phyloP scores from a whole-genome alignment of 2,888 invertebrate genomes.

The Agriopis aurantiaria region DNA sequence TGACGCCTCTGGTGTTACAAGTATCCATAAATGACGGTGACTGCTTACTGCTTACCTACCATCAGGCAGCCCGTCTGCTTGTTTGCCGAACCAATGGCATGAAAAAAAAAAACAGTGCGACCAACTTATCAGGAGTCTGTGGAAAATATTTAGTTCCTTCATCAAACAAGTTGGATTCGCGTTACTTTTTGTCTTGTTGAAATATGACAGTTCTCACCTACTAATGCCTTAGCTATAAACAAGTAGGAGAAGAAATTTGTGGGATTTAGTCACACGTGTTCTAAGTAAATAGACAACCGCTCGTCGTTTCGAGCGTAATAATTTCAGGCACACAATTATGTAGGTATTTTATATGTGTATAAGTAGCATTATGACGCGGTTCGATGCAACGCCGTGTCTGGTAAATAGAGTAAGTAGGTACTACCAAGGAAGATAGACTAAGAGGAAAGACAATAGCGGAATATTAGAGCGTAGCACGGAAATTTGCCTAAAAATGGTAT shows the following conservation, averaged over 20 bases:
- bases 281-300: constrained; percentile 1
- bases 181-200: constrained; percentile 24
- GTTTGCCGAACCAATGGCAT: too few species aligned
- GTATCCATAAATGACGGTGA: too few species aligned
- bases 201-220: constrained; percentile 26
- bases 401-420: background rate
- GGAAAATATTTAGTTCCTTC: background rate
- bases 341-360: background rate
- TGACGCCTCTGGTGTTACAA: too few species aligned
- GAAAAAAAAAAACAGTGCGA: too few species aligned
- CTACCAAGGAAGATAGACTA: too few species aligned
- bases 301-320: constrained; percentile 16
- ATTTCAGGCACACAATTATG: constrained; percentile 30
- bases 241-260: constrained; percentile 34
- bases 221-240: constrained; percentile 28
- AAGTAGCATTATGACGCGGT: background rate
- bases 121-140: background rate
- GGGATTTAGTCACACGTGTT: constrained; percentile 18
- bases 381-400: background rate
- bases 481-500: too few species aligned
- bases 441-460: too few species aligned
- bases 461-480: too few species aligned
- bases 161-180: background rate
- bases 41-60: too few species aligned
- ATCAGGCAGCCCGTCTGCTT: too few species aligned